A percentile compares a stretch with the other conserved stretches of the same genome.
These are phyloP conservation scores for Brachionus manjavacas DNA, from an alignment of 1,140 invertebrate species.

Conservation along the genomic window DNA sequence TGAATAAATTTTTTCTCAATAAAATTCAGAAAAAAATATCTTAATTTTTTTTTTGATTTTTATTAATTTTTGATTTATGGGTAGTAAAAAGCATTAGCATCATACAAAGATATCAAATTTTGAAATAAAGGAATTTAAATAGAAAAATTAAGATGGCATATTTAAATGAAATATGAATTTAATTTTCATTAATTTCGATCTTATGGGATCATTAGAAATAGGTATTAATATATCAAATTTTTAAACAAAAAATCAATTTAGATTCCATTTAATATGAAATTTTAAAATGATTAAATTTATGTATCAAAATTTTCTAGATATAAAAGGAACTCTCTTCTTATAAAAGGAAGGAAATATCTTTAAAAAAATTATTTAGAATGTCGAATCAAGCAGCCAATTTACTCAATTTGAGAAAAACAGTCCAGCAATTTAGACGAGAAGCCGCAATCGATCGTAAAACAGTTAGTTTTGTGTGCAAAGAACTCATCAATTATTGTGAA, in stretches of 20 bases:
- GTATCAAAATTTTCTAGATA: background rate
- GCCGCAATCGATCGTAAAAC: constrained; percentile 34
- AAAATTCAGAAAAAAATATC: too few species aligned
- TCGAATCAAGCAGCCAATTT: constrained; percentile 33
- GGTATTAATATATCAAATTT: background rate
- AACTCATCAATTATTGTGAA: constrained; percentile 42
- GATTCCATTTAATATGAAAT: background rate
- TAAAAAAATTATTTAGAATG: background rate
- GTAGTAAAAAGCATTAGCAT: too few species aligned
- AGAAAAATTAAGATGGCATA: background rate
- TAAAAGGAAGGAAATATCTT: background rate
- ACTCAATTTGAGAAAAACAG: background rate
- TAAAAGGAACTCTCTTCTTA: background rate
- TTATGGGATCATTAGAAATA: background rate
- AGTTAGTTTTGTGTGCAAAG: constrained; percentile 40
- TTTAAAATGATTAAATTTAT: background rate
- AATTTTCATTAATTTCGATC: background rate
- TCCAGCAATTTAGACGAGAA: constrained; percentile 37
- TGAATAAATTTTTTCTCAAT: too few species aligned
- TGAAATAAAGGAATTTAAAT: too few species aligned
- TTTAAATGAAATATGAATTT: background rate
- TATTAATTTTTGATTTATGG: too few species aligned
- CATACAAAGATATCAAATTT: too few species aligned
- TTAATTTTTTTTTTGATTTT: too few species aligned
- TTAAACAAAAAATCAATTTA: background rate